phyloP scores from a whole-genome alignment of 2,797 vertebrate genomes.

The Sebastes kiyomatsui region DNA sequence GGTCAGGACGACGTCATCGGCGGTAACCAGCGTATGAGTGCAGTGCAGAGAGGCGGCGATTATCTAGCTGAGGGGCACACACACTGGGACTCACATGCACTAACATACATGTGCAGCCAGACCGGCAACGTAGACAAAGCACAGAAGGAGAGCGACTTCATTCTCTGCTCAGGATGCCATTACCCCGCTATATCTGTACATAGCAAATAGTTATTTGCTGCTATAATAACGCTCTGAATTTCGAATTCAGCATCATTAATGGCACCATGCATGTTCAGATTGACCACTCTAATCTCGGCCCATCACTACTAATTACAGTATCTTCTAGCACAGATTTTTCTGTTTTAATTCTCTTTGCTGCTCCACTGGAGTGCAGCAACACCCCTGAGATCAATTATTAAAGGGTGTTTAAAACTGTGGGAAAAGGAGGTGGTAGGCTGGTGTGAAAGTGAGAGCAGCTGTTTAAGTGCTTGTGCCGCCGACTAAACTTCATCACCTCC shows the following conservation, averaged over 20 bases:
- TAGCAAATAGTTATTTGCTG: not conserved
- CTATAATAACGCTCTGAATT: not conserved
- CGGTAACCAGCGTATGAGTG: not conserved
- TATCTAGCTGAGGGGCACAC: too few relatives aligned
- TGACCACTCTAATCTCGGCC: conserved; percentile 55
- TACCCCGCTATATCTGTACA: not conserved
- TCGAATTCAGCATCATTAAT: not conserved
- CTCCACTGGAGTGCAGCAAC: conserved; percentile 65
- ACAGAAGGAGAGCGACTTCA: not conserved
- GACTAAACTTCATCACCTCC: conserved; percentile 62
- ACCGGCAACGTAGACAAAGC: not conserved
- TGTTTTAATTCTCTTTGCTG: conserved; percentile 71
- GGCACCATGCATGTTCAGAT: conserved; percentile 32
- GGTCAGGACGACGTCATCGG: not conserved
- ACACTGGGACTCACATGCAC: not conserved
- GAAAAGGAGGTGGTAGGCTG: conserved; percentile 32
- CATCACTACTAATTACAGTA: conserved; percentile 69
- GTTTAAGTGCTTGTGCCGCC: conserved; percentile 48
- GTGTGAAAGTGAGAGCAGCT: conserved; percentile 60
- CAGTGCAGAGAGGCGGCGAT: not conserved
- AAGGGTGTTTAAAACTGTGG: conserved; percentile 75
- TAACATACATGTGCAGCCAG: not conserved
- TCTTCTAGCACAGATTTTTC: conserved; percentile 71
- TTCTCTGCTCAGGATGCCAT: not conserved
- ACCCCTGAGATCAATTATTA: conserved; percentile 81